Evolutionary conservation across 37 sponge, comb jelly and placozoan species (phyloP), one percentile per base, ranked within the genome.

Genomic region (Oscarella lobularis): DNA sequence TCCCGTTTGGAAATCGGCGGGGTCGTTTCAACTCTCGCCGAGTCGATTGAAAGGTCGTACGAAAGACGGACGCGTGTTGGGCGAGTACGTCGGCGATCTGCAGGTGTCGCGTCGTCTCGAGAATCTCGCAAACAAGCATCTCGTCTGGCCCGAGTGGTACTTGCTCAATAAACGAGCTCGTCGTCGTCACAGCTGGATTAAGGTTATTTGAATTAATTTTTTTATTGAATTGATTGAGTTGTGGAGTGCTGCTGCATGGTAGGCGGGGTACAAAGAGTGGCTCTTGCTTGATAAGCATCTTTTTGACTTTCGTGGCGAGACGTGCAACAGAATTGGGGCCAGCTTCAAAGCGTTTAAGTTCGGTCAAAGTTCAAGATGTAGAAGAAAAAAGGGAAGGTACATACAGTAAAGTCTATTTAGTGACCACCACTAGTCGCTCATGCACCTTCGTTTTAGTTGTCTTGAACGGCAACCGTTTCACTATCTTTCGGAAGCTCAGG

Each of bases 261-360:
- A 89, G 90, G 84, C 74, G 74, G 90, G 88, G 9, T 73, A 78
- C 35, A 37, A 78, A 0, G 80, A 87, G 31, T 90, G 85, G 85
- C 72, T 91, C 33, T 37, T 91, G 0, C 78, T 87, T 27, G 88
- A 87, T 71, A 84, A 82, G 38, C 80, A 87, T 66, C 72, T 91
- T 73, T 66, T 83, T 2, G 88, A 84, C 38, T 39, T 79, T 9
- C 48, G 39, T 73, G 85, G 83, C 30, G 14, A 38, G 0, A 74
- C 73, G 5, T 91, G 92, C 66, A 87, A 87, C 78, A 84, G 60
- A 39, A 72, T 91, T 32, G 92, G 92, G 14, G 67, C 74, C 2
- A 73, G 54, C 36, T 55, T 29, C 33, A 31, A 6, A 9, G 81
- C 80, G 0, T 77, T 91, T 38, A 39, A 41, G 1, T 48, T 36